Conservation (phyloP, 2,797 vertebrate species). For the Manis crassicaudata region DNA sequence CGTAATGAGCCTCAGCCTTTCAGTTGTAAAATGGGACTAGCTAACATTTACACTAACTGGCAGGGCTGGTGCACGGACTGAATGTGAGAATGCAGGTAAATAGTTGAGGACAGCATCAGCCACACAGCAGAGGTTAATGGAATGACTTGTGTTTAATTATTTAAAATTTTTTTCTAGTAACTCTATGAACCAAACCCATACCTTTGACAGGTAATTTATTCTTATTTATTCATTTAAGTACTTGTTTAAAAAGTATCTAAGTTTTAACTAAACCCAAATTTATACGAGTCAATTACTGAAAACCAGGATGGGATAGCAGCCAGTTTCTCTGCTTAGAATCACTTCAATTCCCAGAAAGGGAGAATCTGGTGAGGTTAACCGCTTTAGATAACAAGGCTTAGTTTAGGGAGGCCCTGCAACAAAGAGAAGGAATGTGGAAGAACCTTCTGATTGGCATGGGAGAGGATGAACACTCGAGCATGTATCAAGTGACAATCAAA, state of each 20-base stretch:
- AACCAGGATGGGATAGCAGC: background rate
- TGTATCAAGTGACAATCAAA: background rate
- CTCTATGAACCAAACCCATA: background rate
- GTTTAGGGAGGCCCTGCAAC: too few relatives aligned
- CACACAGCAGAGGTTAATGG: accelerated
- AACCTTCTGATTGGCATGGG: background rate
- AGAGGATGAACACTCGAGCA: background rate
- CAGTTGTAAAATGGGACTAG: accelerated
- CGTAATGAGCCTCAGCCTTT: background rate
- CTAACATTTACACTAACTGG: accelerated
- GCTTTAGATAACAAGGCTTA: background rate
- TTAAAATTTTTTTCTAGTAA: background rate
- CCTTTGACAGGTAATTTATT: background rate
- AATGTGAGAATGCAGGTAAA: accelerated
- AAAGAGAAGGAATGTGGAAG: background rate
- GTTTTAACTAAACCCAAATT: background rate
- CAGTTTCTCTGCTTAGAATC: background rate
- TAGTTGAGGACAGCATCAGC: too few relatives aligned
- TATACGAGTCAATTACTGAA: background rate
- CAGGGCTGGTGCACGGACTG: accelerated
- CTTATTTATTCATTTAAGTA: background rate
- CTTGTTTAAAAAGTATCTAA: background rate
- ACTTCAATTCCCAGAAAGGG: background rate
- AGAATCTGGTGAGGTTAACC: background rate
- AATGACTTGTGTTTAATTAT: background rate